Percentiles rank a stretch among this genome's conserved stretches.
Evolutionary conservation across 92 coral and sea anemone species (phyloP).

Genomic region (Anthopleura xanthogrammica): DNA sequence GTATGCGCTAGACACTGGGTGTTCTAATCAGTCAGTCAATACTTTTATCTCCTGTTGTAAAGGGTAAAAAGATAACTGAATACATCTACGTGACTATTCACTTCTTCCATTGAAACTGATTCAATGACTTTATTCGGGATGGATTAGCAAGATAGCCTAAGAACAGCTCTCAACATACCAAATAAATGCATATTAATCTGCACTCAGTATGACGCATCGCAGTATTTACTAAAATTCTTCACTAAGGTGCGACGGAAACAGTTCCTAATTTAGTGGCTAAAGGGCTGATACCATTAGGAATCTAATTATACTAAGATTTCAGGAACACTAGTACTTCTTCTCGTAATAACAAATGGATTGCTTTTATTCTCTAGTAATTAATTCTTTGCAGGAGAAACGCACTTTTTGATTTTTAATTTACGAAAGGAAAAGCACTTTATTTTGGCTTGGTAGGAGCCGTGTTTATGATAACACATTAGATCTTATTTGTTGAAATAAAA

Average conservation of each 20-base stretch:
- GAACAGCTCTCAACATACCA: neutral
- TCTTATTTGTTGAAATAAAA: neutral
- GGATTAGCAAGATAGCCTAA: neutral
- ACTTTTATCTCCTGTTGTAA: neutral
- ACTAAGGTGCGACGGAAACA: slow-evolving; percentile 9
- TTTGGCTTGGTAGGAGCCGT: neutral
- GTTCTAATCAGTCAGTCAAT: neutral
- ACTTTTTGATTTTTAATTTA: neutral
- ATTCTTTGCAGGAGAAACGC: neutral
- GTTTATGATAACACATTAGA: neutral
- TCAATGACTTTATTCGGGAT: neutral
- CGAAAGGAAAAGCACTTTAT: neutral
- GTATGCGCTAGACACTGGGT: neutral
- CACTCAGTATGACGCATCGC: neutral
- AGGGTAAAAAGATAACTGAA: neutral
- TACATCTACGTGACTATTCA: neutral
- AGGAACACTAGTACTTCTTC: neutral
- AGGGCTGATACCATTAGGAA: neutral
- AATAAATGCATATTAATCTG: neutral
- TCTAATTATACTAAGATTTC: neutral
- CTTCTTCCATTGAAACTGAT: neutral
- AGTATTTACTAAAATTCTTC: neutral
- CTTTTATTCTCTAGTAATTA: slow-evolving; percentile 1
- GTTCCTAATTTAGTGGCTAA: neutral
- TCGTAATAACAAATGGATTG: neutral